Base-by-base conservation (phyloP, 2,888 invertebrate species). In the Perizoma flavofasciatum region DNA sequence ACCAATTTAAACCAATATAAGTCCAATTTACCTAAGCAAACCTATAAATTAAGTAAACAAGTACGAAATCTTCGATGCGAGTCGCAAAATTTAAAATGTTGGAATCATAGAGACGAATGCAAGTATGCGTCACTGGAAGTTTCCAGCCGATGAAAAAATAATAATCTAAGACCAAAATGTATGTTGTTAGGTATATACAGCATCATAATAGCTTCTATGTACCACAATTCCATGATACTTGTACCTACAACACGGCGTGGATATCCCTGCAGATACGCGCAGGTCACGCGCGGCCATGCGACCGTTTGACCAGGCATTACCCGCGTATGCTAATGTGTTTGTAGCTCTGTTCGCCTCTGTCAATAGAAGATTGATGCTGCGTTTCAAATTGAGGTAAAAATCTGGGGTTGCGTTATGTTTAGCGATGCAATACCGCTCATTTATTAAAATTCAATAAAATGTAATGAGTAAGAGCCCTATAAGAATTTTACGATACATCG, bases 311-410 rank as follows among this genome's bases (percentile, higher is more conserved):
- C 74, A 86, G 80, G 88, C 78, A 78, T 89, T 90, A 88, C 79
- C 66, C 75, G 75, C 81, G 82, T 83, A 79, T 85, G 84, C 88
- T 89, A 89, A 89, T 89, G 85, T 89, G 86, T 87, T 89, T 88
- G 84, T 74, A 72, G 74, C 67, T 75, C 71, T 55, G 63, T 67
- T 69, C 67, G 68, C 65, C 65, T 80, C 68, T 81, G 77, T 81
- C 80, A 81, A 87, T 72, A 80, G 57, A 68, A 68, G 63, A 60
- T 66, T 63, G 59, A 45, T 60, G 37, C 53, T 53, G 50, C 49
- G 34, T 44, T 41, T 49, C 33, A 10, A 35, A 35, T 40, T 34
- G 10, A 56, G 32, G 22, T 22, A 6, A 22, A 43, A 44, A 44
- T 41, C 37, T 6, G 37, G 7, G 7, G 5, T 7, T 37, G 37